Evolutionary conservation across 1,140 invertebrate genomes (phyloP), one percentile per base, ranked within the genome.

Genomic region (Thalassaphorura encarpata): DNA sequence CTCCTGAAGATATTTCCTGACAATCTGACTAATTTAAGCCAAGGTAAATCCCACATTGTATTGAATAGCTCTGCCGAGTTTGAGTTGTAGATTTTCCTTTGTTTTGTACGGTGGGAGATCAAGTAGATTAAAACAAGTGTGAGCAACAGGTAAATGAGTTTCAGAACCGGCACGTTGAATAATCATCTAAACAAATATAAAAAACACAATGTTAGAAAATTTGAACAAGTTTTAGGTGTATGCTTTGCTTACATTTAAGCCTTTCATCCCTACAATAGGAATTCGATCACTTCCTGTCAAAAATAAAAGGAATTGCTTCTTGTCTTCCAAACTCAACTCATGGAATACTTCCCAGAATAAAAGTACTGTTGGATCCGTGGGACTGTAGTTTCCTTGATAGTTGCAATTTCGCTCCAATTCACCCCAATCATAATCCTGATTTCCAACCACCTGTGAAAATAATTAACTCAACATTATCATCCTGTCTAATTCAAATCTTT

Each of bases 301-400:
- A 72, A 90, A 98, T 11, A 95, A 73, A 43, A 95, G 77, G 72
- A 96, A 96, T 68, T 91, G 94, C 69, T 92, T 96, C 73, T 97
- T 97, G 52, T 97, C 83, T 64, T 84, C 82, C 13, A 86, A 61
- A 0, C 83, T 69, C 43, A 98, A 70, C 57, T 88, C 84, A 64
- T 92, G 87, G 68, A 98, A 93, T 1, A 95, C 85, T 73, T 94
- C 83, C 95, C 95, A 98, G 71, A 99, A 98, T 71, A 86, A 78
- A 66, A 83, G 78, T 48, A 97, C 89, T 2, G 84, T 85, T 67
- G 82, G 79, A 74, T 97, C 87, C 29, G 79, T 77, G 21, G 81
- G 75, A 2, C 77, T 75, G 67, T 93, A 98, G n/a, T n/a, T n/a
- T 53, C 84, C 82, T 69, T 92, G 93, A 69, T 99, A 99, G 58